Conservation (phyloP, 2,888 invertebrate genomes). For the Hydrotaea cyrtoneurina region DNA sequence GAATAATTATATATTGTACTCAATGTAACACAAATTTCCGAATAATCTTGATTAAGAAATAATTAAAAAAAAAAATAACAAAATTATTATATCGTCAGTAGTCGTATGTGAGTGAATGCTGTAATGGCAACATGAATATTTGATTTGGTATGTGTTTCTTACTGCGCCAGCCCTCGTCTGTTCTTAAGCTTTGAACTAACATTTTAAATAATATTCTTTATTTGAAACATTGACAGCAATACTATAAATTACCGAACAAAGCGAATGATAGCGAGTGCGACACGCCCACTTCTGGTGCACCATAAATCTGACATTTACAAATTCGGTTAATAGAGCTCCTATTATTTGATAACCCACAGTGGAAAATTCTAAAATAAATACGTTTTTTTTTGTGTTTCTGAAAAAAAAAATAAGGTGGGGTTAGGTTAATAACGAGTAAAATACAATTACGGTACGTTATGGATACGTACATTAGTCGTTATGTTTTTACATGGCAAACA, state of each 20-base stretch:
- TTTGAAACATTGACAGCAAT: constrained; percentile 18
- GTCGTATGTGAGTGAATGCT: too few species aligned
- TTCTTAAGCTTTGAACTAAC: neutral
- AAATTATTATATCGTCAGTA: too few species aligned
- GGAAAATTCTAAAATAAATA: constrained; percentile 38
- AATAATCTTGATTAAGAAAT: too few species aligned
- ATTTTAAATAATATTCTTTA: neutral
- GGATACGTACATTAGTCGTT: constrained; percentile 1
- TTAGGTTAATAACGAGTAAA: neutral
- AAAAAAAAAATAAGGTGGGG: neutral
- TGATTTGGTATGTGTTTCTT: neutral
- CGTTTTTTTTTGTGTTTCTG: too few species aligned
- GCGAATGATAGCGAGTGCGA: neutral
- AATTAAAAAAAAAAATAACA: too few species aligned
- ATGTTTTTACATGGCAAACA: too few species aligned
- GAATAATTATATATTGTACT: too few species aligned
- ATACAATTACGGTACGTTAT: neutral
- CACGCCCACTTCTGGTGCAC: constrained; percentile 25
- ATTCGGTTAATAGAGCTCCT: constrained; percentile 28
- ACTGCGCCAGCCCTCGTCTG: neutral
- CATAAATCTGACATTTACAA: constrained; percentile 30
- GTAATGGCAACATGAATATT: neutral
- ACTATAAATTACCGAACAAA: constrained; percentile 1
- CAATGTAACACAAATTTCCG: too few species aligned
- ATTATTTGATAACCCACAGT: constrained; percentile 25